Evolutionary conservation across 2,888 invertebrate species (phyloP).

Genomic region (Pollenia angustigena): DNA sequence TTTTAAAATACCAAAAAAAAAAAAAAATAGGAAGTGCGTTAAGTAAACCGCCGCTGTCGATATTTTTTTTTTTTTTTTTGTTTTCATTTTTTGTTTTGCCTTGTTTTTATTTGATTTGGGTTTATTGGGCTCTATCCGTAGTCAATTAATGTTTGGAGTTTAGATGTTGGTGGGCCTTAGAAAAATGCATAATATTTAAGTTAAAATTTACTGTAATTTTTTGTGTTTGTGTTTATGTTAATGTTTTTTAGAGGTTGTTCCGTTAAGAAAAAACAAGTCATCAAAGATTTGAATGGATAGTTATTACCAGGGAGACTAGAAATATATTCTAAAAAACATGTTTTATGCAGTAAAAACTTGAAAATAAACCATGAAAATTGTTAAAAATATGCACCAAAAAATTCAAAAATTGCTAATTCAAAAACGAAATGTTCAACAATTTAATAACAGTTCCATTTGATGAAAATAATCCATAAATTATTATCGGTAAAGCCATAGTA

Average conservation of each 20-base stretch:
- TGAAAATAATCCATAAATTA: too few species aligned
- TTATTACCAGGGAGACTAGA: too few species aligned
- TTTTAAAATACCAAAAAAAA: constrained; percentile 20
- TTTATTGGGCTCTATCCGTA: background rate
- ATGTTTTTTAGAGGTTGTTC: background rate
- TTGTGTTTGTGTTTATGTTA: background rate
- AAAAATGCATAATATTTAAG: background rate
- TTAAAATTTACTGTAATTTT: background rate
- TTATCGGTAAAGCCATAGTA: too few species aligned
- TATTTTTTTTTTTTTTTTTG: constrained; percentile 29
- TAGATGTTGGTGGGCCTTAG: constrained; percentile 13
- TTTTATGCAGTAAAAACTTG: too few species aligned
- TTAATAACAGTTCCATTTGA: too few species aligned
- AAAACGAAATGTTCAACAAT: too few species aligned
- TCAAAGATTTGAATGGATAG: background rate
- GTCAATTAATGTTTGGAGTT: background rate
- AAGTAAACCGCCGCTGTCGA: constrained; percentile 49
- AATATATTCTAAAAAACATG: too few species aligned
- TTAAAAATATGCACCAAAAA: too few species aligned
- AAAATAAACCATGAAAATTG: too few species aligned
- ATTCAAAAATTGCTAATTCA: too few species aligned
- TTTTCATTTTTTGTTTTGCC: constrained; percentile 1
- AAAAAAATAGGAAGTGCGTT: constrained; percentile 53
- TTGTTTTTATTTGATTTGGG: constrained; percentile 20
- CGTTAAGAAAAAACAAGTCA: background rate